These are phyloP conservation scores for Metopolophium dirhodum DNA, from an alignment of 1,140 invertebrate species.

Conservation along the genomic window DNA sequence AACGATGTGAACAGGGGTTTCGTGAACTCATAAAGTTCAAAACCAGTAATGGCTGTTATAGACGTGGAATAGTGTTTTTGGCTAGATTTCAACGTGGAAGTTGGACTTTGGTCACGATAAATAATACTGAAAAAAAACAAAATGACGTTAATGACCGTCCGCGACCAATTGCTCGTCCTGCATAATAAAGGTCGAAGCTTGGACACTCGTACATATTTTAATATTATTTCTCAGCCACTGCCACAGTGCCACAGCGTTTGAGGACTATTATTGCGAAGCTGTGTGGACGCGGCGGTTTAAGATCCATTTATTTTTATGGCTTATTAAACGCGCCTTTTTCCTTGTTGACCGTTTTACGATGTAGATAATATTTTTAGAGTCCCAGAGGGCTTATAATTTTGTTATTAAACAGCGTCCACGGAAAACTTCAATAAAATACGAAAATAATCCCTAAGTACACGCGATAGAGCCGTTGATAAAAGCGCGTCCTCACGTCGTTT, in stretches of 20 bases:
- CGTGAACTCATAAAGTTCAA: not conserved
- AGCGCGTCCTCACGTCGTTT: not conserved
- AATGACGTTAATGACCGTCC: not conserved
- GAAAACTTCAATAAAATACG: not conserved
- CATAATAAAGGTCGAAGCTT: not conserved
- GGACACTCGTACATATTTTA: not conserved
- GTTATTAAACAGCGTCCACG: not conserved
- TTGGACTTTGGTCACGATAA: not conserved
- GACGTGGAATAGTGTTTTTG: not conserved
- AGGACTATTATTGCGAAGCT: not conserved
- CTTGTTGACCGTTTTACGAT: not conserved
- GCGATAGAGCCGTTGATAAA: not conserved
- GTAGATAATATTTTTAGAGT: not conserved
- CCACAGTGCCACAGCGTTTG: not conserved
- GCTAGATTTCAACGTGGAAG: not conserved
- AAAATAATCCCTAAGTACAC: not conserved
- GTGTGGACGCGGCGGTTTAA: not conserved
- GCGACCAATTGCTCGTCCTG: not conserved
- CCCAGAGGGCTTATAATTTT: not conserved
- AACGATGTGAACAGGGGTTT: not conserved
- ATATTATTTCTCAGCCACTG: not conserved
- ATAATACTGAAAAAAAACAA: not conserved
- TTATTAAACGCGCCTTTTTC: not conserved
- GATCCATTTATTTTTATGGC: not conserved
- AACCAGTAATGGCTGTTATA: not conserved